These are phyloP conservation scores for Ormyrus thymus DNA, from an alignment of 2,888 invertebrate species.

Conservation along the genomic window DNA sequence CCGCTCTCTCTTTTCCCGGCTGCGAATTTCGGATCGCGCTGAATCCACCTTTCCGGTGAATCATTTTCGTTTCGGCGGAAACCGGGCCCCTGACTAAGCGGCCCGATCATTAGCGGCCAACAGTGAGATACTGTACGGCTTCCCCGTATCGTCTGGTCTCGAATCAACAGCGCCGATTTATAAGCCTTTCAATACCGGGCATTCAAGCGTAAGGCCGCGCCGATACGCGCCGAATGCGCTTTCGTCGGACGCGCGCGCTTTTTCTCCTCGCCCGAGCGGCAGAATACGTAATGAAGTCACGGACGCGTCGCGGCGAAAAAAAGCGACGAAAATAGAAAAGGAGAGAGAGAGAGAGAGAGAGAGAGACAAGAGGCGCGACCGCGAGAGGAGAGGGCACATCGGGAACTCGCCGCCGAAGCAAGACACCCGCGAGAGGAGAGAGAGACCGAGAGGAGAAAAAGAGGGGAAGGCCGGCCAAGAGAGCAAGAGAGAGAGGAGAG, in stretches of 20 bases:
- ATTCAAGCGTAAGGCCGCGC: no score
- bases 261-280: no score
- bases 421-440: conserved; percentile 9
- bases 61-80: no score
- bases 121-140: no score
- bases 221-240: not conserved
- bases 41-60: no score
- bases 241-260: not conserved
- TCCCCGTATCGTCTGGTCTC: no score
- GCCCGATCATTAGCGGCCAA: no score
- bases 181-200: no score
- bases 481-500: conserved; percentile 38
- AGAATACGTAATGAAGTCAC: no score
- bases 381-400: conserved; percentile 7
- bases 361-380: conserved; percentile 7
- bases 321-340: not conserved
- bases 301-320: not conserved
- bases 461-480: conserved; percentile 21
- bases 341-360: conserved; percentile 47
- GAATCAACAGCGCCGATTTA: no score
- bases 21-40: not conserved
- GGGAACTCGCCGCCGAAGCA: no score
- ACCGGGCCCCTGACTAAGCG: no score
- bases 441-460: conserved; percentile 28
- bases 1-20: conserved; percentile 41